phyloP scores from a whole-genome alignment of 2,113 vertebrate species.

The Megatriorchis doriae region DNA sequence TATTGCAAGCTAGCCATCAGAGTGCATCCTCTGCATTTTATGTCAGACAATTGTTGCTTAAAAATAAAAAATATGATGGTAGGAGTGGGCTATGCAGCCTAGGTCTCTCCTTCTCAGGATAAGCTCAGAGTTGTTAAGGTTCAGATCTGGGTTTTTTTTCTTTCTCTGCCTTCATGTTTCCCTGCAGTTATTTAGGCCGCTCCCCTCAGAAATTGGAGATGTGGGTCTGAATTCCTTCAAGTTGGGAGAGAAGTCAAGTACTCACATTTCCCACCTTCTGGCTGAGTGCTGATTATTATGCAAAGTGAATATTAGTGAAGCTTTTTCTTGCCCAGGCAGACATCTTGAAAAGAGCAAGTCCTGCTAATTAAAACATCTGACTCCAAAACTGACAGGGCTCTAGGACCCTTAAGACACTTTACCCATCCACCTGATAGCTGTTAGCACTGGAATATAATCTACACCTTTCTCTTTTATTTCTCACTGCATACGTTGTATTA shows the following conservation, averaged over 20 bases:
- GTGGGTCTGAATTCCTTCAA: background rate
- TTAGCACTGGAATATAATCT: too few species aligned
- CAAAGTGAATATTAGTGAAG: background rate
- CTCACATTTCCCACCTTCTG: background rate
- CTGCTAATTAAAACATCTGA: background rate
- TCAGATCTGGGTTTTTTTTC: background rate
- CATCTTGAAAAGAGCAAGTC: background rate
- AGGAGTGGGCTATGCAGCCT: background rate
- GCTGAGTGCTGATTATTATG: background rate
- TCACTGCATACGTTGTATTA: background rate
- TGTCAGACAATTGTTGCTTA: background rate
- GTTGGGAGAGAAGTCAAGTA: background rate
- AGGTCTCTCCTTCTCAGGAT: background rate
- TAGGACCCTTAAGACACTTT: background rate
- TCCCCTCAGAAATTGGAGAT: background rate
- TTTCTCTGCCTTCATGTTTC: background rate
- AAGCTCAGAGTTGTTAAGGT: background rate
- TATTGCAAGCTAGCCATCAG: background rate
- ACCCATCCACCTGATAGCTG: background rate
- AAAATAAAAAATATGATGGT: background rate
- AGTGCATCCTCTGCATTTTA: background rate
- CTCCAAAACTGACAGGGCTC: background rate
- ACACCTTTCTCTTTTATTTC: background rate
- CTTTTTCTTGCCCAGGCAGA: background rate
- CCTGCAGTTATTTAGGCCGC: background rate